Evolutionary conservation across 92 coral and sea anemone genomes (phyloP).

Genomic region (Porites rus): DNA sequence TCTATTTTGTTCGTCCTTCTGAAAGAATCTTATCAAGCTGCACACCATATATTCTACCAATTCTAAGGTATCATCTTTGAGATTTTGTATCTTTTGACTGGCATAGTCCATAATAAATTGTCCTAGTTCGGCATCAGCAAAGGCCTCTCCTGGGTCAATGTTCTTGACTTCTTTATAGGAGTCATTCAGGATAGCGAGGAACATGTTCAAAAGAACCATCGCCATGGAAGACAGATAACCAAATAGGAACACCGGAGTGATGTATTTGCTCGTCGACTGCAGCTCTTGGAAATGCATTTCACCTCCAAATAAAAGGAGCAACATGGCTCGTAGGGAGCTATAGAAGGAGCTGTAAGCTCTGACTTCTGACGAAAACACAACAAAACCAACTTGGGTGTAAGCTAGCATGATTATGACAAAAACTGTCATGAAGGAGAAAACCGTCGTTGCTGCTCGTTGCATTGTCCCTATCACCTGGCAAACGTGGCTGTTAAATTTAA

Average conservation of each 20-base stretch:
- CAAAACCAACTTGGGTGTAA: slow-evolving; percentile 83
- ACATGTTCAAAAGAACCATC: slow-evolving; percentile 85
- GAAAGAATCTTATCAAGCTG: slow-evolving; percentile 29
- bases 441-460: slow-evolving; percentile 61
- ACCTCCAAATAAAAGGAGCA: slow-evolving; percentile 86
- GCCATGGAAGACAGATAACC: slow-evolving; percentile 73
- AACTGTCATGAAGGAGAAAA: slow-evolving; percentile 78
- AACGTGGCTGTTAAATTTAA: slow-evolving; percentile 76
- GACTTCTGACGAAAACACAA: slow-evolving; percentile 70
- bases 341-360: slow-evolving; percentile 78
- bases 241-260: slow-evolving; percentile 75
- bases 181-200: slow-evolving; percentile 84
- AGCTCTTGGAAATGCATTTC: slow-evolving; percentile 80
- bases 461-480: slow-evolving; percentile 75
- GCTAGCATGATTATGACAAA: slow-evolving; percentile 74
- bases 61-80: slow-evolving; percentile 30
- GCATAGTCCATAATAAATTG: slow-evolving; percentile 65
- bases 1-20: slow-evolving; percentile 23
- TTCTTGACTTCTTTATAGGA: slow-evolving; percentile 68
- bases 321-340: slow-evolving; percentile 71
- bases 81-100: not conserved
- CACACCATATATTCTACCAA: slow-evolving; percentile 47
- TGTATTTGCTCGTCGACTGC: slow-evolving; percentile 48
- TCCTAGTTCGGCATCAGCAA: slow-evolving; percentile 74
- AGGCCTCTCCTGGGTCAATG: slow-evolving; percentile 53